phyloP scores from a whole-genome alignment of 2,888 invertebrate species.

The Pheosia gnoma region DNA sequence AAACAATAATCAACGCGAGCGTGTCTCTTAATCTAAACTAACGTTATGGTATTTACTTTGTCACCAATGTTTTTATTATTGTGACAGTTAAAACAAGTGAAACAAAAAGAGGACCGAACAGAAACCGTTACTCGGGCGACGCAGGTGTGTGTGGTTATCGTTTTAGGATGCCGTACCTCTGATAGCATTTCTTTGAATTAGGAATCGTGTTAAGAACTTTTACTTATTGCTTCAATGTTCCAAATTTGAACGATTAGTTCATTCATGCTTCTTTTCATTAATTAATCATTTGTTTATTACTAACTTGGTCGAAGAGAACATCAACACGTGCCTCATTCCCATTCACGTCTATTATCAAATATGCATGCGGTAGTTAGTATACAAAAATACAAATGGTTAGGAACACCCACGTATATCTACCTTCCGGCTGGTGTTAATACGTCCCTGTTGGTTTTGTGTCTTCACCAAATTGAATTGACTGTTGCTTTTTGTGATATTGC shows the following conservation, averaged over 20 bases:
- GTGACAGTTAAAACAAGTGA: conserved; percentile 49
- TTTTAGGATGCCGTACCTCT: conserved; percentile 39
- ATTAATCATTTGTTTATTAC: conserved; percentile 10
- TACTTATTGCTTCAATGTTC: not conserved
- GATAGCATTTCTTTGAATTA: conserved; percentile 30
- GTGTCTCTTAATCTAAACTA: conserved; percentile 1
- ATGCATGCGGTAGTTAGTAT: conserved; percentile 61
- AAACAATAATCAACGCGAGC: not conserved
- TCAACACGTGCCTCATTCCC: conserved; percentile 36
- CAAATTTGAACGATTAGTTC: conserved; percentile 10
- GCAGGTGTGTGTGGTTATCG: conserved; percentile 50
- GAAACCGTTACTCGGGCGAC: conserved; percentile 52
- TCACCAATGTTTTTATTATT: conserved; percentile 13
- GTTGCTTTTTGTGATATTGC: conserved; percentile 53
- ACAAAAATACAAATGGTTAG: conserved; percentile 69
- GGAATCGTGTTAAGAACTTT: conserved; percentile 12
- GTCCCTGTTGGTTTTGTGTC: conserved; percentile 75
- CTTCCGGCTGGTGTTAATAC: conserved; percentile 76
- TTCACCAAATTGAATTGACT: conserved; percentile 55
- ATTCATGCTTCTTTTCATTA: conserved; percentile 5
- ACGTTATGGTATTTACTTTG: not conserved
- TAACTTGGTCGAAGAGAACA: conserved; percentile 19
- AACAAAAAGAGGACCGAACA: conserved; percentile 50
- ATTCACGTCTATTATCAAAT: conserved; percentile 64
- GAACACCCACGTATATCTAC: conserved; percentile 79